Conservation (phyloP, 2,797 vertebrate genomes). For the Myotis pilosus region DNA sequence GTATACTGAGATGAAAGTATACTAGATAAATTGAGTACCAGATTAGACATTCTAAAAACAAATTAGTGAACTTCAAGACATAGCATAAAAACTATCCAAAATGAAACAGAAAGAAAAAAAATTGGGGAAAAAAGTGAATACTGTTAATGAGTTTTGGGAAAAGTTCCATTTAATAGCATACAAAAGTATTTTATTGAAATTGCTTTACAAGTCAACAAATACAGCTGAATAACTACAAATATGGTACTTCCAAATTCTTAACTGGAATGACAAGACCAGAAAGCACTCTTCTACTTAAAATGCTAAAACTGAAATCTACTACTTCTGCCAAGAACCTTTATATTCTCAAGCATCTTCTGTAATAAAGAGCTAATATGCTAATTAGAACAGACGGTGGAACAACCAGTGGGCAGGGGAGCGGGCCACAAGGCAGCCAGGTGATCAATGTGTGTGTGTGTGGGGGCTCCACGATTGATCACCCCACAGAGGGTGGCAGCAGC, state of each 20-base stretch:
- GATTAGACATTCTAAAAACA: not conserved
- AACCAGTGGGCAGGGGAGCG: too few relatives aligned
- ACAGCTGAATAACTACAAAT: conserved; percentile 27
- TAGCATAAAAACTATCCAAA: not conserved
- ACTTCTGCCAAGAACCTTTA: not conserved
- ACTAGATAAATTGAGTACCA: not conserved
- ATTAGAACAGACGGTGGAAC: too few relatives aligned
- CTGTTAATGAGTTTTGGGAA: not conserved
- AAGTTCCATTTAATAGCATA: not conserved
- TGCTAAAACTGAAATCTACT: not conserved
- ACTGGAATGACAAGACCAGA: not conserved
- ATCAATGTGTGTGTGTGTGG: too few relatives aligned
- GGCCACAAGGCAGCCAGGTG: too few relatives aligned
- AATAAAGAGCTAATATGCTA: too few relatives aligned
- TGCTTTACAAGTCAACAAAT: conserved; percentile 35
- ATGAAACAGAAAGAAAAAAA: not conserved
- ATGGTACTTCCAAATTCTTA: conserved; percentile 17
- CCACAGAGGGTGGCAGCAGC: too few relatives aligned
- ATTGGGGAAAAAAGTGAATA: not conserved
- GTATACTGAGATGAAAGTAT: not conserved
- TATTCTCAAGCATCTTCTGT: not conserved
- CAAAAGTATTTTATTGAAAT: not conserved
- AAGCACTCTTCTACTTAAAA: not conserved
- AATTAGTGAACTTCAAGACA: not conserved
- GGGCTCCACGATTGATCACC: too few relatives aligned